Base-by-base conservation (phyloP, 2,888 invertebrate species). In the Meiosimyza platycephala region DNA sequence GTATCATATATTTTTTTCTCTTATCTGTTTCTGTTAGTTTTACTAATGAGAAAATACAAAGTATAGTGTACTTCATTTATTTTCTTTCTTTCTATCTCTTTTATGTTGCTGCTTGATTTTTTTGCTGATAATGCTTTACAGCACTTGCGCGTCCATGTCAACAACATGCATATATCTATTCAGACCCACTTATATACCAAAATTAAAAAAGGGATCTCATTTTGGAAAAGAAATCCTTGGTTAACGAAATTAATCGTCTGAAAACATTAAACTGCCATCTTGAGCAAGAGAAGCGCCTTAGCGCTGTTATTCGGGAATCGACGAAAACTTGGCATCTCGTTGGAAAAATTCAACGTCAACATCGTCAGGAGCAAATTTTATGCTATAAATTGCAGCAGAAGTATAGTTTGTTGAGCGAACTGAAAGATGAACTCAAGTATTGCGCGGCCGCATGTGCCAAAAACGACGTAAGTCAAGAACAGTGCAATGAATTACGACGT, bases 321-420 rank as follows among this genome's bases (percentile, higher is more conserved):
- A 92, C 93, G 75, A 95, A 95, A 88, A 96, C 96, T 0, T 96
- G 96, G 95, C 93, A 93, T 81, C 91, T 95, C 72, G 95, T 96
- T 50, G 90, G 91, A 1, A 89, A 90, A 80, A 87, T 91, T 81
- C 89, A 91, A 73, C 91, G 92, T 73, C 95, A 96, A 83, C 95
- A 96, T 85, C 93, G 94, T 0, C 94, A 95, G 83, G 96, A 96
- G 86, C 94, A 95, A 85, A 94, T 96, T 76, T 87, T 95, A 13
- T 92, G 95, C 74, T 96, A 96, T 85, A 96, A 97, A 85, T 86
- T 96, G 78, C 94, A 95, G 79, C 95, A 96, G 84, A 97, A 96
- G 84, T 89, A 96, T 67, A 93, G 94, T 82, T 89, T 96, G 82
- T 88, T 97, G 1, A 94, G 92, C 78, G 94, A 94, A 84, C 88